Conservation (phyloP, 2,888 invertebrate species). For the Pteria penguin region DNA sequence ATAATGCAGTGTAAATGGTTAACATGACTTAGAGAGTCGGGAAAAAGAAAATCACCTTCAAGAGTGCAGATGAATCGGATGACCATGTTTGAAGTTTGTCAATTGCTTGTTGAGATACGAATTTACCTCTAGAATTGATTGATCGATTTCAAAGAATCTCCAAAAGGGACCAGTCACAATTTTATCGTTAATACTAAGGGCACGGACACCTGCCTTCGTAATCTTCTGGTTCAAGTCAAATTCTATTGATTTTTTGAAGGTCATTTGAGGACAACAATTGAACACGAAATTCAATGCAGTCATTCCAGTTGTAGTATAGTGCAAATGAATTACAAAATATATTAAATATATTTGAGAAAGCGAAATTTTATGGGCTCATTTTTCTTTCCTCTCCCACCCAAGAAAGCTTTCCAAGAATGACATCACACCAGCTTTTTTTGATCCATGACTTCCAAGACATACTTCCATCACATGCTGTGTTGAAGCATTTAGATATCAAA, state of each 20-base stretch:
- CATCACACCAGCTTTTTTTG: constrained; percentile 34
- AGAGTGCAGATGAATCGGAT: neutral
- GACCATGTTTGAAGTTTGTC: constrained; percentile 1
- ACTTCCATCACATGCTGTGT: no score
- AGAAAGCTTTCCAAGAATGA: constrained; percentile 15
- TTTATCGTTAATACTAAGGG: constrained; percentile 35
- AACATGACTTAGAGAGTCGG: neutral
- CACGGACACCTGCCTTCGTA: constrained; percentile 11
- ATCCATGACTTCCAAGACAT: no score
- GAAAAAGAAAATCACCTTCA: neutral
- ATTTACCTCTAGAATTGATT: constrained; percentile 2
- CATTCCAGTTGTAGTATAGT: constrained; percentile 13
- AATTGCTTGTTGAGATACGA: neutral
- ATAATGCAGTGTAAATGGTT: constrained; percentile 25
- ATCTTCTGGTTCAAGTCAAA: constrained; percentile 26
- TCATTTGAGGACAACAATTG: constrained; percentile 31
- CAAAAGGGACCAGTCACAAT: constrained; percentile 33
- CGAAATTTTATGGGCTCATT: constrained; percentile 19
- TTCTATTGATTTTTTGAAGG: constrained; percentile 11
- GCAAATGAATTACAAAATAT: constrained; percentile 20
- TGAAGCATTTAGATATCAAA: no score
- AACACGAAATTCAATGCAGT: constrained; percentile 20
- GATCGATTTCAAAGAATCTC: constrained; percentile 19
- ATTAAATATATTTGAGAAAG: constrained; percentile 33
- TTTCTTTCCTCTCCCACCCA: neutral